phyloP scores from a whole-genome alignment of 2,888 invertebrate species.

The Melikaiella ostensackeni region DNA sequence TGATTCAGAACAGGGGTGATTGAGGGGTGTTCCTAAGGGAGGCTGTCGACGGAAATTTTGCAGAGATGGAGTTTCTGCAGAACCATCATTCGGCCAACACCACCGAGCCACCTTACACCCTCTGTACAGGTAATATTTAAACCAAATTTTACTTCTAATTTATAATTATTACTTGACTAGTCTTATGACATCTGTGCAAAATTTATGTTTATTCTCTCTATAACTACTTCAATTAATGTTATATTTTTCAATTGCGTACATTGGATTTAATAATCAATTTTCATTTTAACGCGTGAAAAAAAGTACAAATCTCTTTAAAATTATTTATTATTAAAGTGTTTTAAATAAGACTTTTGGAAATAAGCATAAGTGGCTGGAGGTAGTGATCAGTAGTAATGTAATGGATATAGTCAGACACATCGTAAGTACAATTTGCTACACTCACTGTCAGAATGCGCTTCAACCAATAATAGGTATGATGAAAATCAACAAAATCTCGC shows the following conservation, averaged over 20 bases:
- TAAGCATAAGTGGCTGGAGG: background rate
- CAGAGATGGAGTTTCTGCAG: slow-evolving; percentile 77
- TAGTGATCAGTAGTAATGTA: background rate
- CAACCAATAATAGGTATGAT: no score
- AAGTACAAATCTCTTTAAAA: background rate
- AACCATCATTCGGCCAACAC: slow-evolving; percentile 76
- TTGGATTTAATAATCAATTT: background rate
- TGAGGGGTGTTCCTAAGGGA: slow-evolving; percentile 72
- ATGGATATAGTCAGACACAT: background rate
- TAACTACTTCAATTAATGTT: background rate
- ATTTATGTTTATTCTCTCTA: no score
- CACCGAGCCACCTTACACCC: slow-evolving; percentile 75
- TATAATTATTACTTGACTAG: background rate
- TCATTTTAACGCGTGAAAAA: background rate
- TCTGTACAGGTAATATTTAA: slow-evolving; percentile 69
- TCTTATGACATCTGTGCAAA: background rate
- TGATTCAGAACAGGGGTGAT: slow-evolving; percentile 60
- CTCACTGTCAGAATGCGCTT: no score
- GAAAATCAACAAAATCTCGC: no score
- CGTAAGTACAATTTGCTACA: no score
- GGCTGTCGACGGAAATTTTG: slow-evolving; percentile 69
- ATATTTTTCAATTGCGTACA: background rate
- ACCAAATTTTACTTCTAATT: background rate
- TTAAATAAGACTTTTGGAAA: background rate
- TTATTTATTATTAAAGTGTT: background rate